Conservation (phyloP, 2,888 invertebrate species). For the Iselma pallidipennis region DNA sequence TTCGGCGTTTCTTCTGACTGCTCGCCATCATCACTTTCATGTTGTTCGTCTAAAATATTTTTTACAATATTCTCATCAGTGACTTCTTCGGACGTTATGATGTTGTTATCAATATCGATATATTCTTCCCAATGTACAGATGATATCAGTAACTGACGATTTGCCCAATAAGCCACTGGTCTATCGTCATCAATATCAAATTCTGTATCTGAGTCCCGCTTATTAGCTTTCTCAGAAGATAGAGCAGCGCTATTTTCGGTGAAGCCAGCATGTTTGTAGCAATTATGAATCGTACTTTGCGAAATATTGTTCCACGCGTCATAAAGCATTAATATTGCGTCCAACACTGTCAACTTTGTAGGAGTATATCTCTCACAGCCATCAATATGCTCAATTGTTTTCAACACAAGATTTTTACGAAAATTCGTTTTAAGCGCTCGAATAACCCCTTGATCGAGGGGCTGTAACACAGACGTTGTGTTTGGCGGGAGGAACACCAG, state of each 20-base stretch:
- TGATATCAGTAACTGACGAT: slow-evolving; percentile 16
- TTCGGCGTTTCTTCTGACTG: slow-evolving; percentile 22
- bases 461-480: neutral
- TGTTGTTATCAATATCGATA: slow-evolving; percentile 20
- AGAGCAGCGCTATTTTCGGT: slow-evolving; percentile 18
- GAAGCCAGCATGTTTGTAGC: slow-evolving; percentile 22
- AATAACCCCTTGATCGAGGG: neutral
- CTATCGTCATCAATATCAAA: slow-evolving; percentile 21
- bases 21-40: slow-evolving; percentile 22
- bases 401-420: no score
- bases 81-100: slow-evolving; percentile 18
- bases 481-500: neutral
- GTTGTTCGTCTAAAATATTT: slow-evolving; percentile 15
- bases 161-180: slow-evolving; percentile 18
- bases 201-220: slow-evolving; percentile 15
- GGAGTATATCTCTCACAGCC: no score
- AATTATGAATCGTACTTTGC: slow-evolving; percentile 20
- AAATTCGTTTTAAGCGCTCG: no score
- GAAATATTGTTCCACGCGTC: slow-evolving; percentile 23
- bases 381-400: no score
- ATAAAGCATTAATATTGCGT: slow-evolving; percentile 19
- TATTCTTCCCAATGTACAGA: slow-evolving; percentile 12
- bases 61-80: slow-evolving; percentile 27
- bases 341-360: no score
- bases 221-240: slow-evolving; percentile 14